Evolutionary conservation across 2,113 vertebrate species (phyloP), one percentile per base, ranked within the genome.

Genomic region (Prunella fulvescens): DNA sequence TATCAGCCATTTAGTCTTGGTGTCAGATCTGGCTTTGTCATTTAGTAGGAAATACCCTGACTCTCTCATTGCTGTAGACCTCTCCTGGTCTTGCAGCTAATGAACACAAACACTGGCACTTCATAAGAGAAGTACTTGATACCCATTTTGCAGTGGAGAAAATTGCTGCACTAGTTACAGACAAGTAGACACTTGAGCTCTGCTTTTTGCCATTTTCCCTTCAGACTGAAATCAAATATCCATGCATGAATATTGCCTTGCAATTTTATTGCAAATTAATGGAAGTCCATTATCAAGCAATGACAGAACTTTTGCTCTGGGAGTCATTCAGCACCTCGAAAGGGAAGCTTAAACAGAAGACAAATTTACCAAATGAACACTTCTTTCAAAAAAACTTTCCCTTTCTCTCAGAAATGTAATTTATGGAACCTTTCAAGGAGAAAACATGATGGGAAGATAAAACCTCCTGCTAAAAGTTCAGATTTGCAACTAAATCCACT

Each of bases 401-500:
- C 16, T 76, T 95, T 81, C 77, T 87, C 45, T 93, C 58, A 82
- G 70, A 95, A 95, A 86, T n/a, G 7, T 86, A 93, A 92, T 96
- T 95, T 91, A 93, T 94, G 77, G 79, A 85, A 44, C 54, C 28
- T 74, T 93, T 95, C 85, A 91, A 84, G 65, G 14, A 94, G 86
- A 74, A 96, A 96, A 81, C 7, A 60, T 47, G 93, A 93, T 60
- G 37, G 57, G 86, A 95, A 94, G 82, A 73, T 42, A 86, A 94
- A 91, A 67, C n/a, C 62, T 88, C 33, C 82, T 72, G 74, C 87
- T 82, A 51, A 85, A 72, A 91, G 50, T 72, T 87, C 72, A 90
- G 61, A 83, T 88, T 85, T 93, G 62, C 66, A 78, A 79, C 48
- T 88, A 92, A 71, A 81, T 92, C 85, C 86, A 93, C 81, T 88